Conservation (phyloP, 2,888 invertebrate genomes). For the Drosophila leonis region DNA sequence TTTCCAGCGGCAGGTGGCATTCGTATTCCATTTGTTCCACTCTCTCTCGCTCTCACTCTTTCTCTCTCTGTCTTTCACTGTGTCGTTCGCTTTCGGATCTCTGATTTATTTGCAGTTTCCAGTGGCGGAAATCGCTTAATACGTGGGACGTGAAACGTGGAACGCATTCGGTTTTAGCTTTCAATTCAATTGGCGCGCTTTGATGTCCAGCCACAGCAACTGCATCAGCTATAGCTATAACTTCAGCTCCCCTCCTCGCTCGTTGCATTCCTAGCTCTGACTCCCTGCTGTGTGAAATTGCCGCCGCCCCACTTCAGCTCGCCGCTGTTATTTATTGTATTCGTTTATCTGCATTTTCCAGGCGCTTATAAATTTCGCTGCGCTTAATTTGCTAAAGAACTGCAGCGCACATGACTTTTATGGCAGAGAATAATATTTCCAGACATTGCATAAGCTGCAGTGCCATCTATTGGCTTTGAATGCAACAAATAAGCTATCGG, state of each 20-base stretch:
- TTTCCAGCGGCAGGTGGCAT: conserved; percentile 67
- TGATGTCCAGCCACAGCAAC: conserved; percentile 41
- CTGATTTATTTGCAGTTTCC: conserved; percentile 68
- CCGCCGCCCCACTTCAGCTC: background rate
- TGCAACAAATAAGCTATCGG: background rate
- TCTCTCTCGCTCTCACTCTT: background rate
- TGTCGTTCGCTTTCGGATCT: background rate
- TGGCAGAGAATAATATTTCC: conserved; percentile 65
- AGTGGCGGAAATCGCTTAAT: conserved; percentile 65
- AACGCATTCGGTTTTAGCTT: conserved; percentile 46
- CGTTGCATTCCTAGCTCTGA: conserved; percentile 18
- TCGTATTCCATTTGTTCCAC: conserved; percentile 32
- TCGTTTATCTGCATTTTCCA: conserved; percentile 74
- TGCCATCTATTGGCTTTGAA: conserved; percentile 33
- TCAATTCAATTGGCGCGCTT: conserved; percentile 66
- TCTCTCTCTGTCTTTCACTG: background rate
- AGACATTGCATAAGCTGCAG: conserved; percentile 21
- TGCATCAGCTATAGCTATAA: background rate
- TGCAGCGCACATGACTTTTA: conserved; percentile 64
- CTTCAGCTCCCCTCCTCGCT: background rate
- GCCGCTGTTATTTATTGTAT: conserved; percentile 67
- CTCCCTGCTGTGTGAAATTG: conserved; percentile 42
- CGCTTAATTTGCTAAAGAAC: conserved; percentile 67
- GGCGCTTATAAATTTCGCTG: conserved; percentile 64
- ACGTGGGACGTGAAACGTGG: conserved; percentile 56